Evolutionary conservation across 2,113 vertebrate genomes (phyloP).

Genomic region (Trematomus loennbergii): DNA sequence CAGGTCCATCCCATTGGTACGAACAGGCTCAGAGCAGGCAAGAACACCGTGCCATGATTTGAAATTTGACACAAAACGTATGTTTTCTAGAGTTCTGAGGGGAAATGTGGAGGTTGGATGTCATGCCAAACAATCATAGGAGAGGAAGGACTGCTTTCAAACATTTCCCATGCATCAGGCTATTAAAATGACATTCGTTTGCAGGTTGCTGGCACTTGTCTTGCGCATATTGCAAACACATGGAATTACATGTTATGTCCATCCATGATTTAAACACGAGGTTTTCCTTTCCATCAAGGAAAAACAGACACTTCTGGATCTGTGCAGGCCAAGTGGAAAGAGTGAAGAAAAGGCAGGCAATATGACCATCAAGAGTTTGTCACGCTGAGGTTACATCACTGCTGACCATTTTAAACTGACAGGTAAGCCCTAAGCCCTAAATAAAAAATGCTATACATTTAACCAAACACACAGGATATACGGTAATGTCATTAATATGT

Average conservation of each 20-base stretch:
- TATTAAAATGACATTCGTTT: constrained; percentile 83
- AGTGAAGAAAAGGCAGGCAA: constrained; percentile 37
- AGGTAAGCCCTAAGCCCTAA: constrained; percentile 10
- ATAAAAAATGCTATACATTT: constrained; percentile 9
- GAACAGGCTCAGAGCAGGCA: constrained; percentile 35
- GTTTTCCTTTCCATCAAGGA: constrained; percentile 70
- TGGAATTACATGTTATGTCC: constrained; percentile 79
- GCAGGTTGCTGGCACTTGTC: constrained; percentile 82
- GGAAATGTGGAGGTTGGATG: constrained; percentile 73
- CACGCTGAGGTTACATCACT: constrained; percentile 55
- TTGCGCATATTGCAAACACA: constrained; percentile 82
- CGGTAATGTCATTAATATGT: constrained; percentile 20
- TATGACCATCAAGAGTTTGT: constrained; percentile 58
- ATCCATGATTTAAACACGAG: constrained; percentile 78
- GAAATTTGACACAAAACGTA: constrained; percentile 81
- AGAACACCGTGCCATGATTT: constrained; percentile 60
- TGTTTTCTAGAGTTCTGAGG: constrained; percentile 72
- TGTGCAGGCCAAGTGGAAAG: constrained; percentile 71
- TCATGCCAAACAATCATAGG: constrained; percentile 80
- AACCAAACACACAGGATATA: constrained; percentile 30
- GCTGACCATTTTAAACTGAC: constrained; percentile 47
- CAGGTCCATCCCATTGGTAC: constrained; percentile 48
- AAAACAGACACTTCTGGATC: constrained; percentile 66
- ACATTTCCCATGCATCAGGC: constrained; percentile 79
- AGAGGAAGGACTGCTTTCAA: constrained; percentile 79